A percentile compares a stretch with the other conserved stretches of the same genome.
phyloP scores from a whole-genome alignment of 2,113 vertebrate species.

The Aptenodytes patagonicus region DNA sequence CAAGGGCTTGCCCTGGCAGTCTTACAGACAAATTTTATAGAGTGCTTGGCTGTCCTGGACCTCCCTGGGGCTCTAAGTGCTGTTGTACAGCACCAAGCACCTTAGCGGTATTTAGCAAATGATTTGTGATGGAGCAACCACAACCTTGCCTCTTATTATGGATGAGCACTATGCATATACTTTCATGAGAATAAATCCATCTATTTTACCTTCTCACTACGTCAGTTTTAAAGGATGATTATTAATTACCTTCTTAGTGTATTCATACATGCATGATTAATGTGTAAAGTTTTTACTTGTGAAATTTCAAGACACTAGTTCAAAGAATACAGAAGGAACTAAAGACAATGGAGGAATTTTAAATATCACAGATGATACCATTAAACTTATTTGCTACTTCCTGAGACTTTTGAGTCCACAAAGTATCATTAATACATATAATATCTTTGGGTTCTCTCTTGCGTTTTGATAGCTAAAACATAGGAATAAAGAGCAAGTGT shows the following conservation, averaged over 20 bases:
- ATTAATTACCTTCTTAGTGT: slow-evolving; percentile 4
- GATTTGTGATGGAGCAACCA: neutral
- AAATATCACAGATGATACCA: neutral
- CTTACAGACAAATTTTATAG: neutral
- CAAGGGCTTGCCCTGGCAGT: neutral
- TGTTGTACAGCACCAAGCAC: neutral
- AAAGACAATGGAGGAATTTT: neutral
- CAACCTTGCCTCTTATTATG: neutral
- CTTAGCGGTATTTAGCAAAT: neutral
- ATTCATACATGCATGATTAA: neutral
- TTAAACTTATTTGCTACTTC: neutral
- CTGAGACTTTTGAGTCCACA: too few relatives aligned
- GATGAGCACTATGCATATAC: neutral
- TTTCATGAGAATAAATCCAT: neutral
- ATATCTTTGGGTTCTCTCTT: neutral
- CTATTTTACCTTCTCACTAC: neutral
- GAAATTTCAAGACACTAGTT: neutral
- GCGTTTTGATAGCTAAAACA: neutral
- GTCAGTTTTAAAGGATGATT: neutral
- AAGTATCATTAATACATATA: neutral
- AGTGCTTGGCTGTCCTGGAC: neutral
- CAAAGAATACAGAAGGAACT: neutral
- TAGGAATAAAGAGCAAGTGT: neutral
- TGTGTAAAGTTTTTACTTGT: neutral
- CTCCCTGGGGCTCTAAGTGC: neutral